A percentile compares a stretch with the other conserved stretches of the same genome.
These are phyloP conservation scores for Gobio occitaniae DNA, from an alignment of 2,797 vertebrate species.

Conservation along the genomic window DNA sequence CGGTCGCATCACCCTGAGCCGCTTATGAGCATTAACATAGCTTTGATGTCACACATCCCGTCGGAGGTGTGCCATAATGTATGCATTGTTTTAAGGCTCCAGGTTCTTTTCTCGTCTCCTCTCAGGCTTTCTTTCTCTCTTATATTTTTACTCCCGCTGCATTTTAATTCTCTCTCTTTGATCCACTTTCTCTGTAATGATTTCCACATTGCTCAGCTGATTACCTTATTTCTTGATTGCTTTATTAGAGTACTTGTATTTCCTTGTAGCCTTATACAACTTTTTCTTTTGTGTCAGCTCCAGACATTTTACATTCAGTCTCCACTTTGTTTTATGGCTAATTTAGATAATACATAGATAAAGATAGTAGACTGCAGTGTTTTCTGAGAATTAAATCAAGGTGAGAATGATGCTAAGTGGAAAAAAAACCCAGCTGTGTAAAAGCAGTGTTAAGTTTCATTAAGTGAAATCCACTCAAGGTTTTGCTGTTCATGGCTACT, in stretches of 20 bases:
- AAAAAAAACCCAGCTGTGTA: background rate
- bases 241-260: slow-evolving; percentile 20
- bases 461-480: slow-evolving; percentile 20
- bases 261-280: background rate
- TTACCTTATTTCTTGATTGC: slow-evolving; percentile 15
- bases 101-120: background rate
- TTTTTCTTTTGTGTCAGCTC: background rate
- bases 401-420: background rate
- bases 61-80: slow-evolving; percentile 30
- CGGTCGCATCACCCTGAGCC: background rate
- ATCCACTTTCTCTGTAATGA: background rate
- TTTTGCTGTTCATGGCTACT: slow-evolving; percentile 26
- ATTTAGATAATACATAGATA: background rate
- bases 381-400: slow-evolving; percentile 3
- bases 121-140: background rate
- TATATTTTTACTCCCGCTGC: background rate
- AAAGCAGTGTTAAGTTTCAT: background rate
- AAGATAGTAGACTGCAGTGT: background rate
- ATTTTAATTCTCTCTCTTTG: slow-evolving; percentile 6
- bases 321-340: background rate
- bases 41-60: slow-evolving; percentile 52
- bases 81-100: slow-evolving; percentile 33
- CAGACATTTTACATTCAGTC: background rate
- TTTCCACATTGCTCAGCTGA: background rate
- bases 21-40: slow-evolving; percentile 48